Conservation (phyloP, 2,888 invertebrate genomes). For the Camponotus fellah region DNA sequence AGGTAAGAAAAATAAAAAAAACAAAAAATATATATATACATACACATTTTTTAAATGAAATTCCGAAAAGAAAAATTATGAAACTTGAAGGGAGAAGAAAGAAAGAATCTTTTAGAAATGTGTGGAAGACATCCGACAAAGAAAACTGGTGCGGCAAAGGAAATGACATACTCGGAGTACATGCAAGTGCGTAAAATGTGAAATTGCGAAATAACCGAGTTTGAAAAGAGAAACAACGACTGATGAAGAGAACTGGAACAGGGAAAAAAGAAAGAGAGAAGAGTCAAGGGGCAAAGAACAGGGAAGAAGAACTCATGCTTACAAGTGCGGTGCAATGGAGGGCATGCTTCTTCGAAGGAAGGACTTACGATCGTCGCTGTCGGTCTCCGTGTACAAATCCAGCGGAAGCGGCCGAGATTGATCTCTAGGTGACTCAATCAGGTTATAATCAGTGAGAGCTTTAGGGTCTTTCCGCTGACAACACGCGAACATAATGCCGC, state of each 20-base stretch:
- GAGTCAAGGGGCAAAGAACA: neutral
- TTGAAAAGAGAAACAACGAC: neutral
- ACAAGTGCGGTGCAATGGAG: conserved; percentile 54
- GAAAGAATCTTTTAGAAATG: conserved; percentile 4
- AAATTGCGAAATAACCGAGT: neutral
- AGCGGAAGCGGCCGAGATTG: conserved; percentile 82
- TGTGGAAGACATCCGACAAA: neutral
- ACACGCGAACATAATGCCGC: conserved; percentile 94
- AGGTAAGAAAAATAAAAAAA: conserved; percentile 47
- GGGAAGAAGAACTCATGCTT: conserved; percentile 39
- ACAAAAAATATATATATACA: conserved; percentile 23
- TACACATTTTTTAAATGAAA: too few relatives aligned
- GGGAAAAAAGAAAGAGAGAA: neutral
- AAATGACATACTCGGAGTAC: neutral
- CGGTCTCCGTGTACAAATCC: conserved; percentile 87
- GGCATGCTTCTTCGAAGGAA: conserved; percentile 83
- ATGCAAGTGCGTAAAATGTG: neutral
- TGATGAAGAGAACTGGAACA: neutral
- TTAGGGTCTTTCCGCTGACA: conserved; percentile 90
- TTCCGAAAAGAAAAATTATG: conserved; percentile 9
- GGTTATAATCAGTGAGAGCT: conserved; percentile 83
- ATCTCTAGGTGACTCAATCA: conserved; percentile 83
- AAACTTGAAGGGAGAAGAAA: conserved; percentile 42
- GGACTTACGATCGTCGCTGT: conserved; percentile 88
- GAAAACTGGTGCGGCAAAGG: conserved; percentile 20